Conservation (phyloP, 2,797 vertebrate genomes). For the Numenius phaeopus region DNA sequence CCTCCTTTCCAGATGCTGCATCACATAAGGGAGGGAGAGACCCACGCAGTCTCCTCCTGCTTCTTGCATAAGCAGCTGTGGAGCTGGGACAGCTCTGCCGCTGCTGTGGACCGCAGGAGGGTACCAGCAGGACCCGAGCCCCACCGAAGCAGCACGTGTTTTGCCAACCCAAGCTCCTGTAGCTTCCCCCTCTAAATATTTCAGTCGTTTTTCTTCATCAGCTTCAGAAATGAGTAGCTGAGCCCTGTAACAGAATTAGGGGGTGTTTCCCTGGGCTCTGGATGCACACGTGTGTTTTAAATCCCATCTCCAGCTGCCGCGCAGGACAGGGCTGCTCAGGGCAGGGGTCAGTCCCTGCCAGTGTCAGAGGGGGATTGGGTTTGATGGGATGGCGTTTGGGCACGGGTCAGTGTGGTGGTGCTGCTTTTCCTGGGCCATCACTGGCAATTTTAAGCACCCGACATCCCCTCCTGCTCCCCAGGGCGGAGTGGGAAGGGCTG, state of each 20-base stretch:
- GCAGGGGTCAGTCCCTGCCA: neutral
- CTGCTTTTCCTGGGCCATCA: neutral
- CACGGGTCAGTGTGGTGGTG: neutral
- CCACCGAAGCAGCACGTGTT: accelerated
- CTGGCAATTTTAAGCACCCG: neutral
- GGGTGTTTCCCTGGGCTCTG: neutral
- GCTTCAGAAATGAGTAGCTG: neutral
- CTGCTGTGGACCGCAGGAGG: accelerated
- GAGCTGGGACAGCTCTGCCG: neutral
- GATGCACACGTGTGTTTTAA: accelerated
- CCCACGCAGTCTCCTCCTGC: neutral
- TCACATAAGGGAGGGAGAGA: accelerated
- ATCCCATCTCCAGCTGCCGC: neutral
- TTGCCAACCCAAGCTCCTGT: neutral
- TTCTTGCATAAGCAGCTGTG: neutral
- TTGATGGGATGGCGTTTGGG: accelerated
- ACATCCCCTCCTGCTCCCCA: neutral
- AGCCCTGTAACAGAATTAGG: neutral
- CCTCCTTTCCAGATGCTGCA: neutral
- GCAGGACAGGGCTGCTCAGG: neutral
- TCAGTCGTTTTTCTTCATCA: neutral
- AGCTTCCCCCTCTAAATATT: neutral
- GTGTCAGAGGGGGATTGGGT: accelerated
- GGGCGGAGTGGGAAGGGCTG: accelerated
- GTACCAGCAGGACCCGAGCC: neutral